Evolutionary conservation across 2,888 invertebrate genomes (phyloP).

Genomic region (Thecocarcelia acutangulata): DNA sequence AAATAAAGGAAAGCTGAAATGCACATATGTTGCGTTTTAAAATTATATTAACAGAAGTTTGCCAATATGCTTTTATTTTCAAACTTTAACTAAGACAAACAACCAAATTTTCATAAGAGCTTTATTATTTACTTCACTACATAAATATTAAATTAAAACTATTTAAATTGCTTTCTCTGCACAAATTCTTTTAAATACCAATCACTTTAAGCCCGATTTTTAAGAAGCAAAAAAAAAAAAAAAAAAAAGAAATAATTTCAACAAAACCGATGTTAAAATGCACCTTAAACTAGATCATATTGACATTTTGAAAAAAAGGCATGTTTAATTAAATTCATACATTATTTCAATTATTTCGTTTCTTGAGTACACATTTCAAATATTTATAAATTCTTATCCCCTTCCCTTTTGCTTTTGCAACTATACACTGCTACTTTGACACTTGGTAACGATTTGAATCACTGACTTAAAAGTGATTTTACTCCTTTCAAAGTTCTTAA

Average conservation of each 20-base stretch:
- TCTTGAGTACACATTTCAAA: background rate
- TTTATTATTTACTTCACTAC: background rate
- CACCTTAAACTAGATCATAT: conserved; percentile 39
- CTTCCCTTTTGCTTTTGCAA: background rate
- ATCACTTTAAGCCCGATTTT: background rate
- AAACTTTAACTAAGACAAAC: background rate
- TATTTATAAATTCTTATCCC: background rate
- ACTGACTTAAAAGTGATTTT: background rate
- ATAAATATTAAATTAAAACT: too few species aligned
- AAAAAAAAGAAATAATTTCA: background rate
- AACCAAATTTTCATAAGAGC: conserved; percentile 10
- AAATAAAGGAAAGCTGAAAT: too few species aligned
- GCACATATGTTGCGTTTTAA: too few species aligned
- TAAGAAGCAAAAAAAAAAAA: too few species aligned
- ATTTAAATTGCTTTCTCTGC: too few species aligned
- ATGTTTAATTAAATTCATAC: conserved; percentile 20
- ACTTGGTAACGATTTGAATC: conserved; percentile 14
- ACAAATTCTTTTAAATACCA: too few species aligned
- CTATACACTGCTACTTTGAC: conserved; percentile 24
- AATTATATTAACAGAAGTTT: too few species aligned
- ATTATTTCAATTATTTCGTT: background rate
- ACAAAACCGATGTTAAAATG: conserved; percentile 16
- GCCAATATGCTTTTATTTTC: too few species aligned
- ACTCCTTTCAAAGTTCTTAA: too few species aligned
- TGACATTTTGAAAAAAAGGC: conserved; percentile 29